Conservation (phyloP, 2,113 vertebrate genomes). For the Amblyornis subalaris region DNA sequence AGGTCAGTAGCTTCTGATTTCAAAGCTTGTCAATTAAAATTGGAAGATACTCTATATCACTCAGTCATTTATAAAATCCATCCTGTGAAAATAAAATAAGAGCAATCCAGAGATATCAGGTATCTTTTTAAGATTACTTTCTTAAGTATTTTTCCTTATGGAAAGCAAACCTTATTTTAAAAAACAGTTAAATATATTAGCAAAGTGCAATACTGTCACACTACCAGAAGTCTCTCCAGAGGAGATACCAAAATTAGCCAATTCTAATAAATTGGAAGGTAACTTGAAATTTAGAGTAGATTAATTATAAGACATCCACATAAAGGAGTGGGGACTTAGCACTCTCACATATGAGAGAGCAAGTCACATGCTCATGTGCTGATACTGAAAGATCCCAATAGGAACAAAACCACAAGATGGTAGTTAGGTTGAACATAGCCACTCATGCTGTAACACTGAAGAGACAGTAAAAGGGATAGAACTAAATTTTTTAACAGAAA, state of each 20-base stretch:
- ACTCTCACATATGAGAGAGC: background rate
- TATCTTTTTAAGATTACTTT: background rate
- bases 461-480: background rate
- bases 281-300: background rate
- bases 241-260: background rate
- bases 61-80: background rate
- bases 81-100: background rate
- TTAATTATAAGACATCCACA: background rate
- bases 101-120: background rate
- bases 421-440: background rate
- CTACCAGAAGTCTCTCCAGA: background rate
- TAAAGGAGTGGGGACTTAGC: background rate
- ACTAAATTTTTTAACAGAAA: background rate
- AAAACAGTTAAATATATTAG: background rate
- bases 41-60: background rate
- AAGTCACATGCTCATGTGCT: background rate
- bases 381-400: background rate
- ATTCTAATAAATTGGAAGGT: conserved; percentile 38
- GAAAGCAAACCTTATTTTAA: background rate
- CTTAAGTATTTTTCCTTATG: background rate
- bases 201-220: background rate
- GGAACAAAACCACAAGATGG: background rate
- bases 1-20: background rate
- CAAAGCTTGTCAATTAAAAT: background rate
- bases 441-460: background rate